Percentiles rank a stretch among this genome's conserved stretches.
These are phyloP conservation scores for Thripadectes ignobilis DNA, from an alignment of 2,797 vertebrate species.

Conservation along the genomic window DNA sequence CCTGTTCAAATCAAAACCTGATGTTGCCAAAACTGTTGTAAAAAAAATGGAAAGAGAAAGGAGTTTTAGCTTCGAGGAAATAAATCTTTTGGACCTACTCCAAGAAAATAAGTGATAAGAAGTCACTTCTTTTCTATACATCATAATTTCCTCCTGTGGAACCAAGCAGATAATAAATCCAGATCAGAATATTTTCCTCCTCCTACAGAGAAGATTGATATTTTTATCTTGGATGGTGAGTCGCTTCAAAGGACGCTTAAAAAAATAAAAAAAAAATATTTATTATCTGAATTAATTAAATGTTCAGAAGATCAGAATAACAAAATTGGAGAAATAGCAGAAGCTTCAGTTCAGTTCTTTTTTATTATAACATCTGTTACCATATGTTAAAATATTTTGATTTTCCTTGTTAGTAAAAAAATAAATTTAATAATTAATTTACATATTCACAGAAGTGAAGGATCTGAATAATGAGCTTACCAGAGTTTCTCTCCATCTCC, in stretches of 20 bases:
- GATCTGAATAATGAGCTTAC: not conserved
- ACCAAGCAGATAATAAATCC: not conserved
- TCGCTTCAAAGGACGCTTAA: not conserved
- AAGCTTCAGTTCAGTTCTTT: not conserved
- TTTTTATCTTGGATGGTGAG: not conserved
- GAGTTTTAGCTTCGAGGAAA: not conserved
- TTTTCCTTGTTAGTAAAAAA: slow-evolving; percentile 3
- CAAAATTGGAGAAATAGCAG: not conserved
- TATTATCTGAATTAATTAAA: not conserved
- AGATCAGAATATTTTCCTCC: not conserved
- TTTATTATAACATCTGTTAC: slow-evolving; percentile 36
- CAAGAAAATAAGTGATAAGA: not conserved
- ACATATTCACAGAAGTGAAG: not conserved
- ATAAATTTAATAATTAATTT: slow-evolving; percentile 22
- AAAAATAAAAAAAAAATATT: not conserved
- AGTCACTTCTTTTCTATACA: not conserved
- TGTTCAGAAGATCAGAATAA: not conserved
- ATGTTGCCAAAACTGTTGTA: not conserved
- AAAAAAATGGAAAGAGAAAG: not conserved
- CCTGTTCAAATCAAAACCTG: not conserved
- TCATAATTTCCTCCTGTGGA: not conserved
- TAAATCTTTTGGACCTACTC: not conserved
- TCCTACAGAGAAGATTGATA: not conserved
- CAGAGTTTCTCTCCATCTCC: not conserved
- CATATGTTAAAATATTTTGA: slow-evolving; percentile 25